These are phyloP conservation scores for Eucidaris tribuloides DNA, from an alignment of 35 echinoderm and acorn worm species.

Conservation along the genomic window DNA sequence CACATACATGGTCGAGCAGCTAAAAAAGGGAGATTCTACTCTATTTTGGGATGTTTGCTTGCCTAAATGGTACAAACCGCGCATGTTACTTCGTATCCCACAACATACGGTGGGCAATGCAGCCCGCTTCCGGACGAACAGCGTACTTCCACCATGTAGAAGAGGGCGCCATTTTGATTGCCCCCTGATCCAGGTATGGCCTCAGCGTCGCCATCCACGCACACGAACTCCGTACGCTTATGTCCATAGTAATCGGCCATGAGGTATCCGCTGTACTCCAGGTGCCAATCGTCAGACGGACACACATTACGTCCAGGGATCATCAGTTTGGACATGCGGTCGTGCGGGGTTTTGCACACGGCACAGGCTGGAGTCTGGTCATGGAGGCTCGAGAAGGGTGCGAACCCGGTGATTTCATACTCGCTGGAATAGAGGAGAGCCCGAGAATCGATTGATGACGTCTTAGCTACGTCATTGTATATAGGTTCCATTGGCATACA, in stretches of 20 bases:
- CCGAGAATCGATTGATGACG: conserved; percentile 1
- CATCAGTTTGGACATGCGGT: conserved; percentile 19
- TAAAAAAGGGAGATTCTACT: no score
- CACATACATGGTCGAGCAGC: no score
- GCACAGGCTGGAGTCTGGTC: conserved; percentile 48
- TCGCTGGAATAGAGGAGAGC: conserved; percentile 56
- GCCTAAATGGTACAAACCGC: conserved; percentile 48
- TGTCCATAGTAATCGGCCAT: conserved; percentile 10
- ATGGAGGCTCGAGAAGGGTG: neutral
- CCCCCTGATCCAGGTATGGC: neutral
- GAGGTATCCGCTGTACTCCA: conserved; percentile 61
- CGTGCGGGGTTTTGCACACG: conserved; percentile 41
- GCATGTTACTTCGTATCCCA: conserved; percentile 64
- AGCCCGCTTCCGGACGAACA: conserved; percentile 1
- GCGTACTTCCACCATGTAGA: conserved; percentile 23
- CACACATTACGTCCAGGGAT: conserved; percentile 43
- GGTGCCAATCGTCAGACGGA: conserved; percentile 45
- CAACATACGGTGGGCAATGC: conserved; percentile 29
- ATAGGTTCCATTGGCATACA: conserved; percentile 59
- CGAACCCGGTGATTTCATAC: conserved; percentile 34
- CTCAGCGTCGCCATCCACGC: conserved; percentile 38
- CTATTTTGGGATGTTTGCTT: no score
- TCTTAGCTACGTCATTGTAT: conserved; percentile 39
- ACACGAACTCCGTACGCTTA: conserved; percentile 27
- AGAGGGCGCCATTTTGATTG: conserved; percentile 13